Percentiles rank a stretch among this genome's conserved stretches.
These are phyloP conservation scores for Lagorchestes hirsutus DNA, from an alignment of 2,797 vertebrate genomes.

Conservation along the genomic window DNA sequence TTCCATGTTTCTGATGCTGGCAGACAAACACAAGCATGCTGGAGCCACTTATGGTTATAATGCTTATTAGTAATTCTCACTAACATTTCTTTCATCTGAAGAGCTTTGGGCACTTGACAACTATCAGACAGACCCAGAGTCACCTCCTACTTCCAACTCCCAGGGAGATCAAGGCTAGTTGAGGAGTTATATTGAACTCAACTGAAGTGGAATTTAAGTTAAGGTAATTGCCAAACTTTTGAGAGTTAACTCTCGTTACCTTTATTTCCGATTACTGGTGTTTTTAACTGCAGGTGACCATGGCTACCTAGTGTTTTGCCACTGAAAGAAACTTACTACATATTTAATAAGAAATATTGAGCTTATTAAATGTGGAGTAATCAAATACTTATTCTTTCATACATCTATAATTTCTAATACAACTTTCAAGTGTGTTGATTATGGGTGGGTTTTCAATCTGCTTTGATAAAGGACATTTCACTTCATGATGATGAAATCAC, in stretches of 20 bases:
- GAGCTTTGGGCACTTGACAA: constrained; percentile 31
- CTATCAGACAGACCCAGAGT: background rate
- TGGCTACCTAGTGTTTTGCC: background rate
- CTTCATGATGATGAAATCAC: background rate
- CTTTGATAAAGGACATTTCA: background rate
- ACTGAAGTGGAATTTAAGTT: constrained; percentile 6
- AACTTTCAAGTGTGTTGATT: background rate
- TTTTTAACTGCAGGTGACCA: constrained; percentile 36
- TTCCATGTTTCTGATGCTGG: background rate
- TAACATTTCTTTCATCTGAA: constrained; percentile 53
- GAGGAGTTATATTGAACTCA: constrained; percentile 19
- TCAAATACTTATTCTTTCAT: background rate
- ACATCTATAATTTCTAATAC: background rate
- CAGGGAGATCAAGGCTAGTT: constrained; percentile 23
- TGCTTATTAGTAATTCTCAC: constrained; percentile 22
- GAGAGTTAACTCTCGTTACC: background rate
- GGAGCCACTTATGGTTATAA: constrained; percentile 25
- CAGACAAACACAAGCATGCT: background rate
- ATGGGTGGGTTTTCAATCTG: background rate
- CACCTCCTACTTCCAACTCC: background rate
- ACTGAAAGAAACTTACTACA: background rate
- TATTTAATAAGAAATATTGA: background rate
- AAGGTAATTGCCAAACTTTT: constrained; percentile 17
- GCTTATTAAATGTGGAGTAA: background rate
- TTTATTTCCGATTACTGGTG: constrained; percentile 38